Percentiles rank a stretch among this genome's conserved stretches.
Evolutionary conservation across 2,113 vertebrate genomes (phyloP).

Genomic region (Salminus brasiliensis): DNA sequence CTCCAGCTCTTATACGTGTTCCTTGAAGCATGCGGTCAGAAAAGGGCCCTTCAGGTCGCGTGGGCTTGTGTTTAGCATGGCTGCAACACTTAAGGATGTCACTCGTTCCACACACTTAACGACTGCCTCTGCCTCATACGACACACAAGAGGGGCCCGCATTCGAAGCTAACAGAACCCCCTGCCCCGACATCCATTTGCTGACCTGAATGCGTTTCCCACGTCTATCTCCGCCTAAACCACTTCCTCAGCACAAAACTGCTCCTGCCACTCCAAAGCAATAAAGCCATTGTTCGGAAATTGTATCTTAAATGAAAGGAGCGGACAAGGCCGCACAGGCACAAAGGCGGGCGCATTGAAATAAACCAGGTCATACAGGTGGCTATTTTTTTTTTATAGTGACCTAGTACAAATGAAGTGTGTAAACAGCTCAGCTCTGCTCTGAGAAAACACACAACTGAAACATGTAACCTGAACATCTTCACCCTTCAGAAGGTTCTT

Average conservation of each 20-base stretch:
- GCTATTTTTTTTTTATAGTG: background rate
- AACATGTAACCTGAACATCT: background rate
- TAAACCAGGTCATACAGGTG: slow-evolving; percentile 17
- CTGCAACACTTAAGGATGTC: slow-evolving; percentile 26
- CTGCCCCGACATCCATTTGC: slow-evolving; percentile 10
- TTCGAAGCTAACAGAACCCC: background rate
- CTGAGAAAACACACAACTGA: background rate
- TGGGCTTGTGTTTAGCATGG: background rate
- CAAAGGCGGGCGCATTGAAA: background rate
- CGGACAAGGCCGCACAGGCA: background rate
- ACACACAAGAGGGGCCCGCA: background rate
- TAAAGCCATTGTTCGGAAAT: background rate
- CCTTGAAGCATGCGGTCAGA: slow-evolving; percentile 66
- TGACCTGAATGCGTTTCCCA: slow-evolving; percentile 50
- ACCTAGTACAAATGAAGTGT: background rate
- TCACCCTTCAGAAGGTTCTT: no score
- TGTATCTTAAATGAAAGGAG: background rate
- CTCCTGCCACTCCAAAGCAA: background rate
- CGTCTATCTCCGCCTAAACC: slow-evolving; percentile 4
- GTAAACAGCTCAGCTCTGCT: background rate
- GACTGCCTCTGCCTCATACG: background rate
- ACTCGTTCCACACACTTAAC: background rate
- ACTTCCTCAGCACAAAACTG: slow-evolving; percentile 13
- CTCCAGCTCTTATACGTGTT: slow-evolving; percentile 28
- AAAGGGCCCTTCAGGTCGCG: slow-evolving; percentile 38